These are phyloP conservation scores for Octodon degus DNA, from an alignment of 2,113 vertebrate species.

Conservation along the genomic window DNA sequence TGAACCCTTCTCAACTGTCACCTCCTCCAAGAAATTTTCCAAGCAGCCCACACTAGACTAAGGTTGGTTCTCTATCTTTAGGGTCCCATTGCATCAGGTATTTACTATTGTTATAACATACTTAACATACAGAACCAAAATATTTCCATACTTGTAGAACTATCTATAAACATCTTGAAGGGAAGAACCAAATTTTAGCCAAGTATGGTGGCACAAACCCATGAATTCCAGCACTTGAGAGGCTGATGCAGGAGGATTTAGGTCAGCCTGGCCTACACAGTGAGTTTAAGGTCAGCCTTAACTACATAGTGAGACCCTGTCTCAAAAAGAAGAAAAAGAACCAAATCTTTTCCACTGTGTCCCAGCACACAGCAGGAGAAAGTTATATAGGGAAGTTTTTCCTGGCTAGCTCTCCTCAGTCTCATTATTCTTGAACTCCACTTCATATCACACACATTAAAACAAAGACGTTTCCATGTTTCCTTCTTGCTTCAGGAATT, in stretches of 20 bases:
- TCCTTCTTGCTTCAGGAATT: neutral
- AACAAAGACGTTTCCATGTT: neutral
- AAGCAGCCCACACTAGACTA: neutral
- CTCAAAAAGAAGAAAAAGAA: neutral
- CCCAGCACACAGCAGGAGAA: neutral
- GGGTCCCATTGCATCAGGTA: neutral
- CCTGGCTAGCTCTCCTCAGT: neutral
- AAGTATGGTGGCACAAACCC: neutral
- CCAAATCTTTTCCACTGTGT: neutral
- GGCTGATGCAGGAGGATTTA: neutral
- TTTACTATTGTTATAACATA: neutral
- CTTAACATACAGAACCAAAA: neutral
- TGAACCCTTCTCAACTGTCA: neutral
- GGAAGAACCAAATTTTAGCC: neutral
- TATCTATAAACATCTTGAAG: neutral
- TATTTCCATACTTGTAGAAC: neutral
- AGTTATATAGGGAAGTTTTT: neutral
- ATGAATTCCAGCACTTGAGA: neutral
- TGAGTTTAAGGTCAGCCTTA: neutral
- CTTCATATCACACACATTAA: neutral
- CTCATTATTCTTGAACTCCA: neutral
- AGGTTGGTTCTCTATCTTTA: neutral
- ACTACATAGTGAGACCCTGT: neutral
- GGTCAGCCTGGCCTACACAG: neutral
- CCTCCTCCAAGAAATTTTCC: neutral